Evolutionary conservation across 2,797 vertebrate species (phyloP), one percentile per base, ranked within the genome.

Genomic region (Acipenser transmontanus): DNA sequence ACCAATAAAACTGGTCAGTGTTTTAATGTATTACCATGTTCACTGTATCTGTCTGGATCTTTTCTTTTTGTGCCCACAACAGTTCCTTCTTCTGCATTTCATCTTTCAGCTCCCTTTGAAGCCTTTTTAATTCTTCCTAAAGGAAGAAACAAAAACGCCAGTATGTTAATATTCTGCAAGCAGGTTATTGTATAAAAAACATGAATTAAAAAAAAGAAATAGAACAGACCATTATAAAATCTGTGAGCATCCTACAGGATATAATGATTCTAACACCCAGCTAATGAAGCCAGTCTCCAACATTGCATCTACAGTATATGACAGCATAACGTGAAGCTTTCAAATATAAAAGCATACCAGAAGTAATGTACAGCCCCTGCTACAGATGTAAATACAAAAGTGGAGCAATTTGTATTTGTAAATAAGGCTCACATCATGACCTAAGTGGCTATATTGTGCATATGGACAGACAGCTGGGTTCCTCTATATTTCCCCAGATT

Each of bases 81-180:
- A 76, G 8, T 13, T 85, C 74, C 7, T 76, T 64, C 3, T 50
- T 69, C 61, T 71, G 72, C 3, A 1, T 64, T 14, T 81, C 78
- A 0, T 6, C 69, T 17, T 74, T 73, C 0, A 84, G 13, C 59
- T 49, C 10, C 50, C 49, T 77, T 71, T 77, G 69, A 61, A 76
- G 1, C 2, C 73, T 71, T 0, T 64, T 63, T 65, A 85, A 49
- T 7, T 88, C 75, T 6, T 50, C 61, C 86, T 89, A 71, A 70
- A 54, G 67, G 17, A 62, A 0, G 34, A 66, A 10, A 54, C 49
- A 59, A 47, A 52, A 7, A 59, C 9, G 47, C 14, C 10, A 48
- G 8, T 52, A n/a, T 47, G 8, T 48, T 8, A 47, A 8, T 8
- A 34, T 5, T 52, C 10, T 50, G 14, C 48, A 51, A 17, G 34